A percentile compares a stretch with the other conserved stretches of the same genome.
These are phyloP conservation scores for Ahaetulla prasina DNA, from an alignment of 2,113 vertebrate species.

Conservation along the genomic window DNA sequence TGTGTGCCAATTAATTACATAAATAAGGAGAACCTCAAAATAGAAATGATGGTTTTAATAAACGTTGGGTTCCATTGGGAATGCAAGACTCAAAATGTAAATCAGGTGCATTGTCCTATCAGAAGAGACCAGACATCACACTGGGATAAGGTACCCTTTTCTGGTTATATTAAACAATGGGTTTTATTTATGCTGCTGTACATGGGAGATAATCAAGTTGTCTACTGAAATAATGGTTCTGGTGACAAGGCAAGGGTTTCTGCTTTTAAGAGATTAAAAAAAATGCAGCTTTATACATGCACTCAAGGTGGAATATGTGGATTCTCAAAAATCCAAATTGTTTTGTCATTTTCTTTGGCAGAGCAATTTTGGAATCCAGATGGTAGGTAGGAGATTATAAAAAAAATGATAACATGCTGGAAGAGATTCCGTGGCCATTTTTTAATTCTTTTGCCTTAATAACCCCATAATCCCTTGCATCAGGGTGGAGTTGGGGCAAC, in stretches of 20 bases:
- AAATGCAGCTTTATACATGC: neutral
- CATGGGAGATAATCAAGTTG: constrained; percentile 7
- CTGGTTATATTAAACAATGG: neutral
- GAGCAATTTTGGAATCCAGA: neutral
- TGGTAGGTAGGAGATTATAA: neutral
- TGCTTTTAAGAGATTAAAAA: constrained; percentile 4
- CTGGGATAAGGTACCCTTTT: neutral
- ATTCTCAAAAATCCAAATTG: neutral
- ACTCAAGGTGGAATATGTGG: neutral
- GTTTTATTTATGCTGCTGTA: neutral
- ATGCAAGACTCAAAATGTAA: constrained; percentile 13
- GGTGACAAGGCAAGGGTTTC: neutral
- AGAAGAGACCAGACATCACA: neutral
- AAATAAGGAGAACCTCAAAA: neutral
- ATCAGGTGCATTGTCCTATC: neutral
- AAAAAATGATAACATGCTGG: neutral
- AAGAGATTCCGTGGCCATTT: neutral
- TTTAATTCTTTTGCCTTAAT: too few species aligned
- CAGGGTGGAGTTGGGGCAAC: too few species aligned
- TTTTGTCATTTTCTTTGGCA: neutral
- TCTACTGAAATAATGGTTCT: neutral
- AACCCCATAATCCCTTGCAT: too few species aligned
- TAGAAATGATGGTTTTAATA: neutral
- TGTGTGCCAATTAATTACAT: neutral
- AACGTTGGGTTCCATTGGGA: neutral